A percentile compares a stretch with the other conserved stretches of the same genome.
phyloP scores from a whole-genome alignment of 1,140 invertebrate genomes.

The Heterodera schachtii region DNA sequence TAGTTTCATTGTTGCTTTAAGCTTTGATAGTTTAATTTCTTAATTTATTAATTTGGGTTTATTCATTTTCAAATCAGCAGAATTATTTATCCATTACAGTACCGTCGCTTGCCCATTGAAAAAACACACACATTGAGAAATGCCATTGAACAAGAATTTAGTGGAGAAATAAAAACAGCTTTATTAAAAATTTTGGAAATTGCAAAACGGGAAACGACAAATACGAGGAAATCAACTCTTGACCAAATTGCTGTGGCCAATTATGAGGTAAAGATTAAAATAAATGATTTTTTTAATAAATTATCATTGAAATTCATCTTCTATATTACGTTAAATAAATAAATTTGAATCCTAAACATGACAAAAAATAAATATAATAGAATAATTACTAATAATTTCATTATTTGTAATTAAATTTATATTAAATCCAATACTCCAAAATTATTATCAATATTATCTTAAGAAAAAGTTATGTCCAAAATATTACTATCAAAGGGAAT shows the following conservation, averaged over 20 bases:
- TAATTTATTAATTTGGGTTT: no score
- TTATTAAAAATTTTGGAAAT: background rate
- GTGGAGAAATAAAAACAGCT: background rate
- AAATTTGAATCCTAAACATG: no score
- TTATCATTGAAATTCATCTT: no score
- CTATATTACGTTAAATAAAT: no score
- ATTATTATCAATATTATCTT: background rate
- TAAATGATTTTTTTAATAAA: no score
- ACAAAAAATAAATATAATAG: no score
- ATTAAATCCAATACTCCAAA: background rate
- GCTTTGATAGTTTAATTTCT: no score
- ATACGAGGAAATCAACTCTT: background rate
- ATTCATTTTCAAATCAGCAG: no score
- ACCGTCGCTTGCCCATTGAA: background rate
- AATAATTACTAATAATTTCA: no score
- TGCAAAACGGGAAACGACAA: background rate
- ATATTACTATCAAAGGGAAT: background rate
- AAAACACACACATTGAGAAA: no score
- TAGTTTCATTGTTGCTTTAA: no score
- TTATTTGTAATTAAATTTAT: background rate
- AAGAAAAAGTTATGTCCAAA: background rate
- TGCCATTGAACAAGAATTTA: no score
- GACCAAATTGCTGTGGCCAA: background rate
- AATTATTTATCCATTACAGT: background rate
- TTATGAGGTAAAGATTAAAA: background rate